A percentile compares a stretch with the other conserved stretches of the same genome.
Evolutionary conservation across 2,113 vertebrate genomes (phyloP).

Genomic region (Phoxinus phoxinus): DNA sequence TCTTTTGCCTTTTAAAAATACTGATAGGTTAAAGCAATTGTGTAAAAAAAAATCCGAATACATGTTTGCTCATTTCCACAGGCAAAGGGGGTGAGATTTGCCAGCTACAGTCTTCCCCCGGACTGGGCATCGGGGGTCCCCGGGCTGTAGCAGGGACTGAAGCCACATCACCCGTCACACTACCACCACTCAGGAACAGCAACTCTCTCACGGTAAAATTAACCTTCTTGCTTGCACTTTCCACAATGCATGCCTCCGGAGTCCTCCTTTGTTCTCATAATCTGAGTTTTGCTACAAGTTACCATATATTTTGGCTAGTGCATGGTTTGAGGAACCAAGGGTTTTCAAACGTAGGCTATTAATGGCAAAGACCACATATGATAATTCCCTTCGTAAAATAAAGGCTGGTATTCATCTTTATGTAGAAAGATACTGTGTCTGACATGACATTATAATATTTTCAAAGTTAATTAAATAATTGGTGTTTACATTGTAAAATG

Average conservation of each 20-base stretch:
- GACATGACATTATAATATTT: not conserved
- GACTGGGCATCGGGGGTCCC: slow-evolving; percentile 75
- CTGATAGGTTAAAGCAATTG: not conserved
- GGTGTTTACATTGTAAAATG: not conserved
- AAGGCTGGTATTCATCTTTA: not conserved
- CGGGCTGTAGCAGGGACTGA: slow-evolving; percentile 80
- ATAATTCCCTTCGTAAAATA: not conserved
- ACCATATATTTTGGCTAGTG: not conserved
- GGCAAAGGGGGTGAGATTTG: slow-evolving; percentile 80
- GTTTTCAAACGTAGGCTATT: not conserved
- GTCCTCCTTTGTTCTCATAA: not conserved
- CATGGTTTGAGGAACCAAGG: not conserved
- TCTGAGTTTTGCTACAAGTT: not conserved
- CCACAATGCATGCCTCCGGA: not conserved
- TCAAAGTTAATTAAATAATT: not conserved
- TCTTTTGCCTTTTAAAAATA: not conserved
- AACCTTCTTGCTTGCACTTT: not conserved
- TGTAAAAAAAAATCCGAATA: not conserved
- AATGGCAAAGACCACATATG: not conserved
- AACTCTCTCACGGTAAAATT: slow-evolving; percentile 77
- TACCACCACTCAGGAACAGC: slow-evolving; percentile 85
- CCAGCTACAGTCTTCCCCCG: slow-evolving; percentile 76
- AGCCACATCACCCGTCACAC: slow-evolving; percentile 78
- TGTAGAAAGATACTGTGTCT: not conserved
- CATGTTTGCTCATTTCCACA: slow-evolving; percentile 39